Conservation (phyloP, 1,140 invertebrate genomes). For the Halyomorpha halys region DNA sequence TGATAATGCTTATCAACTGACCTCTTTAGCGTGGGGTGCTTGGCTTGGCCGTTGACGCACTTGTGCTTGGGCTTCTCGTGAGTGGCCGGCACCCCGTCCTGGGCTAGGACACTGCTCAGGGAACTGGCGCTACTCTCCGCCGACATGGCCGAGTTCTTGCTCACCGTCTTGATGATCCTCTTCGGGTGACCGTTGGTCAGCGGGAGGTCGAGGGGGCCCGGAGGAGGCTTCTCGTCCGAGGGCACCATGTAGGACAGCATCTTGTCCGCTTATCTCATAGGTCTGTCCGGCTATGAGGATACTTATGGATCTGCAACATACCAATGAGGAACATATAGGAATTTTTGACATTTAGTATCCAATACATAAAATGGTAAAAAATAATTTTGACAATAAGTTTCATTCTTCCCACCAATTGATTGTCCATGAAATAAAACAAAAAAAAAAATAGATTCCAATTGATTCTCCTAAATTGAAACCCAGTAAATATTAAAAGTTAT, state of each 20-base stretch:
- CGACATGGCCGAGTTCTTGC: slow-evolving; percentile 26
- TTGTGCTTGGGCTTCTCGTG: slow-evolving; percentile 29
- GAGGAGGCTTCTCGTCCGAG: slow-evolving; percentile 50
- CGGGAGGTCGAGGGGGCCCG: slow-evolving; percentile 35
- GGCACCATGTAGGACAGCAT: slow-evolving; percentile 57
- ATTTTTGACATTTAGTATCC: too few relatives aligned
- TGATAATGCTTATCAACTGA: too few relatives aligned
- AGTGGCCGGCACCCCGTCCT: slow-evolving; percentile 15
- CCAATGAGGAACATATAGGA: too few relatives aligned
- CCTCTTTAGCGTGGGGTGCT: slow-evolving; percentile 45
- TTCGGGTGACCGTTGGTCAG: slow-evolving; percentile 26
- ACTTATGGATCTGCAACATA: too few relatives aligned
- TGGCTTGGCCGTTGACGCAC: slow-evolving; percentile 36
- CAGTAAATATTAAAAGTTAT: too few relatives aligned
- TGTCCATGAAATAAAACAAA: too few relatives aligned
- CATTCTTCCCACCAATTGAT: too few relatives aligned
- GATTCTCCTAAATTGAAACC: too few relatives aligned
- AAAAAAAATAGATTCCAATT: too few relatives aligned
- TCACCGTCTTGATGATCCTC: slow-evolving; percentile 28
- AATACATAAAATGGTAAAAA: too few relatives aligned
- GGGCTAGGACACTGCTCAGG: slow-evolving; percentile 26
- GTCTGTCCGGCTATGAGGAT: not conserved
- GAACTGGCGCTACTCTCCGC: slow-evolving; percentile 30
- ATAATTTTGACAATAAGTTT: too few relatives aligned
- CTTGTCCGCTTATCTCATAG: slow-evolving; percentile 14